Evolutionary conservation across 2,888 invertebrate species (phyloP).

Genomic region (Flexamia atlantica): DNA sequence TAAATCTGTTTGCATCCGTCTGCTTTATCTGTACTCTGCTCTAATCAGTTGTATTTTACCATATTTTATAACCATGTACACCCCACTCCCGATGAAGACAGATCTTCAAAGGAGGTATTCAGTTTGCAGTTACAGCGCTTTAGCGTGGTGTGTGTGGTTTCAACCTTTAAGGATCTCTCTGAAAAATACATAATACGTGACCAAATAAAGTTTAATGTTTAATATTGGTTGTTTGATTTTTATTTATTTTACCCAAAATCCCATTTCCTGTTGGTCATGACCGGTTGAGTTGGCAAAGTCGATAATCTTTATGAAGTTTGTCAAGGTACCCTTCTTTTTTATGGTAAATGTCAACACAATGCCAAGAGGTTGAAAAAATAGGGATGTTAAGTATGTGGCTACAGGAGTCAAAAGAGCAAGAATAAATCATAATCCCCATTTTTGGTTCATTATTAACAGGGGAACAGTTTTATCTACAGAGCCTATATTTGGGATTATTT

Average conservation of each 20-base stretch:
- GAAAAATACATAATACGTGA: slow-evolving; percentile 57
- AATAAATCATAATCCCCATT: no score
- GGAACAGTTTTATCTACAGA: no score
- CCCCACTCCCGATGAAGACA: not conserved
- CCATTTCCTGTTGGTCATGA: no score
- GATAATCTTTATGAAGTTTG: no score
- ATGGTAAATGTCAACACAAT: no score
- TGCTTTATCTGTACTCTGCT: slow-evolving; percentile 45
- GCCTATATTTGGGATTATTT: no score
- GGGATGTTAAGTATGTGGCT: no score
- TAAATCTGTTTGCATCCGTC: not conserved
- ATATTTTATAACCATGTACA: slow-evolving; percentile 43
- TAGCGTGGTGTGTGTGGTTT: slow-evolving; percentile 58
- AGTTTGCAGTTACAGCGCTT: slow-evolving; percentile 7
- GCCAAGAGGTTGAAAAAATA: no score
- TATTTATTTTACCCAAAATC: not conserved
- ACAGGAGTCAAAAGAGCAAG: no score
- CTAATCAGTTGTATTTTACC: slow-evolving; percentile 22
- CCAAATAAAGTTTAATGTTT: slow-evolving; percentile 64
- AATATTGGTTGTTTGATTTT: slow-evolving; percentile 33
- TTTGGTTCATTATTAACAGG: no score
- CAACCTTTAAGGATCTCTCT: slow-evolving; percentile 59
- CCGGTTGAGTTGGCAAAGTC: no score
- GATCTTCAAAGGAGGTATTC: slow-evolving; percentile 2
- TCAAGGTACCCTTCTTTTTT: no score